These are phyloP conservation scores for Aquatica leii DNA, from an alignment of 2,888 invertebrate genomes.

Conservation along the genomic window DNA sequence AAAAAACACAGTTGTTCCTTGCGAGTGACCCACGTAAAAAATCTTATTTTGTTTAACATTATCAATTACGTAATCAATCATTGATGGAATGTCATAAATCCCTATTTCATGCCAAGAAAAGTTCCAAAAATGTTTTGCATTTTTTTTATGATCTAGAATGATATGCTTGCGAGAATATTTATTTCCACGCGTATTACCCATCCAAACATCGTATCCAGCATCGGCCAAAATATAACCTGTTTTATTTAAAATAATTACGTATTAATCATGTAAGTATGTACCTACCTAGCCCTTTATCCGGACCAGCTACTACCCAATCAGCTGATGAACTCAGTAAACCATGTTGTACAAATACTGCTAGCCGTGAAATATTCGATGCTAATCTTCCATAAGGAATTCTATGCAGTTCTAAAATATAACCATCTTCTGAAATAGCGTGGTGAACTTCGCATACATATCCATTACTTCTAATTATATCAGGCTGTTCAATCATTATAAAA, in stretches of 20 bases:
- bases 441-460: constrained; percentile 61
- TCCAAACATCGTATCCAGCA: constrained; percentile 63
- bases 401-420: constrained; percentile 66
- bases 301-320: constrained; percentile 65
- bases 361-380: constrained; percentile 42
- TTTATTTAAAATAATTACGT: neutral
- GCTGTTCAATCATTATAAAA: too few relatives aligned
- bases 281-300: too few relatives aligned
- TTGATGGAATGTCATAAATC: constrained; percentile 78
- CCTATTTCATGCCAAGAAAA: constrained; percentile 86
- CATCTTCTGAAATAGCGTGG: constrained; percentile 63
- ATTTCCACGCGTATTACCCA: constrained; percentile 69
- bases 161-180: constrained; percentile 65
- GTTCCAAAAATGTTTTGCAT: constrained; percentile 51
- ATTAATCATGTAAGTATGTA: constrained; percentile 58
- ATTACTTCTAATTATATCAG: constrained; percentile 57
- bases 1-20: constrained; percentile 76
- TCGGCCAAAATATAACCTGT: constrained; percentile 63
- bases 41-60: constrained; percentile 67
- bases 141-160: constrained; percentile 44
- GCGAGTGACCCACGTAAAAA: constrained; percentile 84
- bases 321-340: constrained; percentile 65
- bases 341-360: constrained; percentile 63
- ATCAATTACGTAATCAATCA: constrained; percentile 76
- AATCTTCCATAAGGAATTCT: constrained; percentile 62